Base-by-base conservation (phyloP, 1,140 invertebrate species). In the Polyergus mexicanus region DNA sequence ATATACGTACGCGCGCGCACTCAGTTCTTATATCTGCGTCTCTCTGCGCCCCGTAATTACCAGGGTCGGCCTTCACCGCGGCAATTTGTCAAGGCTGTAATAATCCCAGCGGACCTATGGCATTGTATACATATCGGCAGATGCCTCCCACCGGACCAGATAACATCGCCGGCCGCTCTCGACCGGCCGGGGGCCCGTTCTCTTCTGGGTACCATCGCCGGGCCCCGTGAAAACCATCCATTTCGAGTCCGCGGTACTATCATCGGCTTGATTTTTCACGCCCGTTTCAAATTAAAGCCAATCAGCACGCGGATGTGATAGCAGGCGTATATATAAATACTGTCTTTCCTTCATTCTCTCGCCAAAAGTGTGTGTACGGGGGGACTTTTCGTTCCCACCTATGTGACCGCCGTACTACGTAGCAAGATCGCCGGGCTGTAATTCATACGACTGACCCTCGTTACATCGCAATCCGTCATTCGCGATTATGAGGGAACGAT, bases 21-120 rank as follows among this genome's bases (percentile, higher is more conserved):
- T 66, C 54, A 84, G 85, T 81, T 85, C 88, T 89, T 87, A 81
- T 71, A 89, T 89, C 89, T 62, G 88, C 80, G 89, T 90, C 88
- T 85, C 77, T 85, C 86, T 84, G 88, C 89, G 89, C 90, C 92
- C 94, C 93, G 91, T 95, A 95, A 95, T 95, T 95, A 95, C 94
- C 92, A 87, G 91, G 92, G 89, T 93, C 94, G 93, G 93, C 94
- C 93, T 94, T 95, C 94, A 93, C 91, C 93, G 92, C 92, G 88
- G 94, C 94, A 94, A 95, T 95, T 95, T 95, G 94, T 95, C 94
- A 95, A 95, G 94, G 94, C 93, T 95, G 93, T 94, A 94, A 94
- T 94, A 94, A 94, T 94, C 91, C 89, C 90, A 87, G 89, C 89
- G 75, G 84, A 91, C 74, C 92, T 94, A 92, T 93, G 92, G 92